Evolutionary conservation across 1,140 invertebrate genomes (phyloP).

Genomic region (Dinoponera quadriceps): DNA sequence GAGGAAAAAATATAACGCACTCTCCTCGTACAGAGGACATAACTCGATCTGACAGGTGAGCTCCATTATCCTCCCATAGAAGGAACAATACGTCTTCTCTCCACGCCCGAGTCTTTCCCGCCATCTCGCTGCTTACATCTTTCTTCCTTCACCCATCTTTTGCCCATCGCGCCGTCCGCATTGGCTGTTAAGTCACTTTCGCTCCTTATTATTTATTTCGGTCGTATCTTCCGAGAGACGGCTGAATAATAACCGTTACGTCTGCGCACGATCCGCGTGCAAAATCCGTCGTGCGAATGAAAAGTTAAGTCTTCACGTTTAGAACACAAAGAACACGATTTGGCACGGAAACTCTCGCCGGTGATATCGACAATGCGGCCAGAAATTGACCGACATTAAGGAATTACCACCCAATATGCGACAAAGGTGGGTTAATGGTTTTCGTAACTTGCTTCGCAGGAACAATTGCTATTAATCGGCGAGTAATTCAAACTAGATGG

Average conservation of each 20-base stretch:
- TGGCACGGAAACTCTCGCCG: not conserved
- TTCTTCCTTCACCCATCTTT: slow-evolving; percentile 61
- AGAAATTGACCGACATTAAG: slow-evolving; percentile 36
- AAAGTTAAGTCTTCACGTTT: not conserved
- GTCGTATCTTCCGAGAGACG: not conserved
- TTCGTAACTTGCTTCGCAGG: slow-evolving; percentile 10
- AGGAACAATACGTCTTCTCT: slow-evolving; percentile 79
- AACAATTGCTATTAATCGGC: slow-evolving; percentile 14
- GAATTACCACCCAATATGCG: not conserved
- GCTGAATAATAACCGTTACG: slow-evolving; percentile 1
- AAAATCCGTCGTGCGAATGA: not conserved
- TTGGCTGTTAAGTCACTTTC: slow-evolving; percentile 72
- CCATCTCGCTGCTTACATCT: slow-evolving; percentile 40
- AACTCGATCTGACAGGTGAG: slow-evolving; percentile 77
- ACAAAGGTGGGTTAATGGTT: slow-evolving; percentile 27
- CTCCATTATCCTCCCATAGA: slow-evolving; percentile 76
- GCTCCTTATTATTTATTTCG: slow-evolving; percentile 75
- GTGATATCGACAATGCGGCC: not conserved
- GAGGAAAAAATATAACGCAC: slow-evolving; percentile 64
- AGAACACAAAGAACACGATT: not conserved
- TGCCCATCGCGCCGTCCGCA: slow-evolving; percentile 76
- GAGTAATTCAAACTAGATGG: slow-evolving; percentile 28
- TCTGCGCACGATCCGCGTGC: not conserved
- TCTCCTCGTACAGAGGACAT: slow-evolving; percentile 68
- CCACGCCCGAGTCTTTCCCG: slow-evolving; percentile 43